Conservation (phyloP, 2,888 invertebrate species). For the Apantesis nais region DNA sequence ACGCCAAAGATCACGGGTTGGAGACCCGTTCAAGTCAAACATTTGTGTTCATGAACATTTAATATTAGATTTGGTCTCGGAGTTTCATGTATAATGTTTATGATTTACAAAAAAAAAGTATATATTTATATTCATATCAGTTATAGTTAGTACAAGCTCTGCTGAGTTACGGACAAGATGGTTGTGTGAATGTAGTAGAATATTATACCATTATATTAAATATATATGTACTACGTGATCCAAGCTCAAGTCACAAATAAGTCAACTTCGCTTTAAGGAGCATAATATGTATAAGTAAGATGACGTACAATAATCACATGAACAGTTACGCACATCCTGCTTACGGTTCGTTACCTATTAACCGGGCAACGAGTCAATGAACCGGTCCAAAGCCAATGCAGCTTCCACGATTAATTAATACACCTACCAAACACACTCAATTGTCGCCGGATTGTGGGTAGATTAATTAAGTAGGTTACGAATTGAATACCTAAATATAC, state of each 20-base stretch:
- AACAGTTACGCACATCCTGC: not conserved
- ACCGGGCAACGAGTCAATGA: slow-evolving; percentile 15
- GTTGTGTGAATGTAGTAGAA: too few relatives aligned
- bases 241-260: not conserved
- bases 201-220: too few relatives aligned
- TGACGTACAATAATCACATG: not conserved
- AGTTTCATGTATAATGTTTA: too few relatives aligned
- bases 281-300: not conserved
- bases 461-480: not conserved
- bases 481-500: not conserved
- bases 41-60: too few relatives aligned
- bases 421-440: slow-evolving; percentile 1
- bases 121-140: too few relatives aligned
- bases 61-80: too few relatives aligned
- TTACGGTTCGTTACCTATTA: not conserved
- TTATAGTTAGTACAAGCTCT: too few relatives aligned
- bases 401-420: slow-evolving; percentile 10
- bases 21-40: too few relatives aligned
- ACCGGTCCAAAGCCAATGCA: slow-evolving; percentile 9
- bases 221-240: not conserved
- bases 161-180: too few relatives aligned
- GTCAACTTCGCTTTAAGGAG: too few relatives aligned
- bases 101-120: too few relatives aligned
- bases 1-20: too few relatives aligned
- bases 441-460: not conserved